phyloP scores from a whole-genome alignment of 2,113 vertebrate species.

The Eclectus roratus region DNA sequence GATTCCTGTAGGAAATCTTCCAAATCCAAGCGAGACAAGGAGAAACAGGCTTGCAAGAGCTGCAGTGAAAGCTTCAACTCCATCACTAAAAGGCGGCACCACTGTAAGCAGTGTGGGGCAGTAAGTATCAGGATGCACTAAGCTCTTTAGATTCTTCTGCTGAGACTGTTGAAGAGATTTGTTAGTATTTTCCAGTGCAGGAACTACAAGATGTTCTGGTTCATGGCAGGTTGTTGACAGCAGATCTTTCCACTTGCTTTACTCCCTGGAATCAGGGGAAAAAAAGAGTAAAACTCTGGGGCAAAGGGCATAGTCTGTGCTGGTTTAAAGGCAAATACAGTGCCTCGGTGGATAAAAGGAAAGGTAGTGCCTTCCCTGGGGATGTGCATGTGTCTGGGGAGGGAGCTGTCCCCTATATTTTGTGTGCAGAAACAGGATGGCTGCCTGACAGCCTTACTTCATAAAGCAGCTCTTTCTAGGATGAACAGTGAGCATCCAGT shows the following conservation, averaged over 20 bases:
- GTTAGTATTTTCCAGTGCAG: neutral
- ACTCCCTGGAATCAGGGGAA: rapidly evolving
- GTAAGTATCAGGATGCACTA: slow-evolving; percentile 72
- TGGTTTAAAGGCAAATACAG: neutral
- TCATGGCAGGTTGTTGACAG: neutral
- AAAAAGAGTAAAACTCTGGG: neutral
- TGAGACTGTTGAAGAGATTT: neutral
- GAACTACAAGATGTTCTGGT: neutral
- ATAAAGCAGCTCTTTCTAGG: neutral
- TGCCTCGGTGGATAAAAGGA: neutral
- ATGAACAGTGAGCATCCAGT: neutral
- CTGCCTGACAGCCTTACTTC: neutral
- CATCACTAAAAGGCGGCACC: slow-evolving; percentile 92
- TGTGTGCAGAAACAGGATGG: neutral
- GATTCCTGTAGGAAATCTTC: slow-evolving; percentile 82
- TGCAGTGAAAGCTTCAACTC: slow-evolving; percentile 92
- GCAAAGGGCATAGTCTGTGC: neutral
- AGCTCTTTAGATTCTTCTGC: neutral
- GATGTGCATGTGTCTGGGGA: rapidly evolving
- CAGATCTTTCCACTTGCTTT: neutral
- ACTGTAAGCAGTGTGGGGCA: slow-evolving; percentile 90
- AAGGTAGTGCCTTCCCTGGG: neutral
- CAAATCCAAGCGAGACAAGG: slow-evolving; percentile 87
- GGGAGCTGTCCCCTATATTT: neutral
- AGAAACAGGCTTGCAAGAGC: slow-evolving; percentile 91